phyloP scores from a whole-genome alignment of 1,140 invertebrate genomes.

The Zaprionus kolodkinae region DNA sequence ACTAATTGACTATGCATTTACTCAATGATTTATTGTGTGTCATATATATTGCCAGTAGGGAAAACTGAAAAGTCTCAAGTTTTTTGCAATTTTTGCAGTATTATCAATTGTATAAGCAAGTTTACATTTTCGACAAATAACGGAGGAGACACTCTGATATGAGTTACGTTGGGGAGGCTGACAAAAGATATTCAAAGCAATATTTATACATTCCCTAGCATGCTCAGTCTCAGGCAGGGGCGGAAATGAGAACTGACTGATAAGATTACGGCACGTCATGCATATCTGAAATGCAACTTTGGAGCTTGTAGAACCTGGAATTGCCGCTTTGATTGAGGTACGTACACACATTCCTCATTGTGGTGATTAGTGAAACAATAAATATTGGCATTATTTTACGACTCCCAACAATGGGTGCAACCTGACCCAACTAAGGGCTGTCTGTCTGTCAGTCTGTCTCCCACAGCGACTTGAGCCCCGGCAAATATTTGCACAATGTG shows the following conservation, averaged over 20 bases:
- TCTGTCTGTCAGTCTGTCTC: constrained; percentile 7
- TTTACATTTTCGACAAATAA: constrained; percentile 17
- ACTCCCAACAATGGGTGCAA: constrained; percentile 29
- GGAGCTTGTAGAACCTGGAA: background rate
- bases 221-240: constrained; percentile 9
- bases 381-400: constrained; percentile 35
- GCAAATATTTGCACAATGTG: constrained; percentile 32
- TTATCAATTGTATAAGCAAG: constrained; percentile 31
- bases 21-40: constrained; percentile 24
- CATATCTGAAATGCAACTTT: constrained; percentile 17
- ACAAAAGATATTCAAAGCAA: constrained; percentile 39
- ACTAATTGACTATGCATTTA: constrained; percentile 25
- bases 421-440: constrained; percentile 37
- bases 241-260: constrained; percentile 40
- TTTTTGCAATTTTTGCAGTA: background rate
- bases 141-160: background rate
- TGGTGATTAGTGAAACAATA: constrained; percentile 34
- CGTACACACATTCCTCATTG: background rate
- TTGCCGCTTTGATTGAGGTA: constrained; percentile 22
- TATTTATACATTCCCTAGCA: constrained; percentile 16
- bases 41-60: constrained; percentile 15
- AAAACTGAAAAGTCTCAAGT: background rate
- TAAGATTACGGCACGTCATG: constrained; percentile 33
- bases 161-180: background rate
- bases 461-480: background rate